Conservation (phyloP, 2,113 vertebrate genomes). For the Rhagologus leucostigma region DNA sequence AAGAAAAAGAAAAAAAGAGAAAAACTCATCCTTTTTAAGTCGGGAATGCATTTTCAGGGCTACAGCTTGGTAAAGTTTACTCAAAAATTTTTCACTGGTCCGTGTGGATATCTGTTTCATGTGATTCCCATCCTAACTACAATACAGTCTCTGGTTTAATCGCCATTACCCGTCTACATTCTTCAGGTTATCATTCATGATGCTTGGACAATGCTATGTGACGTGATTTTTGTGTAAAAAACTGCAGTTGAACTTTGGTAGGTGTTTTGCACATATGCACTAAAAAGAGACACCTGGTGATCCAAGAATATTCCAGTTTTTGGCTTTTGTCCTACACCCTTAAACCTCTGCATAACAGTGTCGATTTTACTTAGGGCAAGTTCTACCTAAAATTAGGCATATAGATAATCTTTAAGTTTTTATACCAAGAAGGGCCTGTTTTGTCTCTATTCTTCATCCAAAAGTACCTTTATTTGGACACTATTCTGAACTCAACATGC, state of each 20-base stretch:
- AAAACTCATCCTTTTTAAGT: not conserved
- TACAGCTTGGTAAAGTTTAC: not conserved
- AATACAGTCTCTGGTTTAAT: not conserved
- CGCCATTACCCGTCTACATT: rapidly evolving
- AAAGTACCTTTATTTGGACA: not conserved
- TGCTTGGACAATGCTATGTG: not conserved
- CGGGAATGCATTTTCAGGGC: not conserved
- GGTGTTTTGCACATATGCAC: not conserved
- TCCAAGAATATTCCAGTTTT: not conserved
- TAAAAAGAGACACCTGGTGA: not conserved
- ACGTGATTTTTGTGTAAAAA: not conserved
- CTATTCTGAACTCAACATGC: not conserved
- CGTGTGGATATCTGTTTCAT: not conserved
- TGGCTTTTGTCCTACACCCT: not conserved
- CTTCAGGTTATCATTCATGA: not conserved
- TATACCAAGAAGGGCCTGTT: not conserved
- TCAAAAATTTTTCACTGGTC: not conserved
- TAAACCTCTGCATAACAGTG: not conserved
- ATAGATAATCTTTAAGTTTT: not conserved
- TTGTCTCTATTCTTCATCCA: not conserved
- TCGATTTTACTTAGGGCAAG: not conserved
- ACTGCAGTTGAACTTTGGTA: not conserved
- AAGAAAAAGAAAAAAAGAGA: rapidly evolving
- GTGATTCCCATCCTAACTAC: not conserved
- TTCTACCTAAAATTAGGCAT: not conserved